Percentiles rank a stretch among this genome's conserved stretches.
Conservation (phyloP, 2,113 vertebrate species). For the Paratilapia polleni region DNA sequence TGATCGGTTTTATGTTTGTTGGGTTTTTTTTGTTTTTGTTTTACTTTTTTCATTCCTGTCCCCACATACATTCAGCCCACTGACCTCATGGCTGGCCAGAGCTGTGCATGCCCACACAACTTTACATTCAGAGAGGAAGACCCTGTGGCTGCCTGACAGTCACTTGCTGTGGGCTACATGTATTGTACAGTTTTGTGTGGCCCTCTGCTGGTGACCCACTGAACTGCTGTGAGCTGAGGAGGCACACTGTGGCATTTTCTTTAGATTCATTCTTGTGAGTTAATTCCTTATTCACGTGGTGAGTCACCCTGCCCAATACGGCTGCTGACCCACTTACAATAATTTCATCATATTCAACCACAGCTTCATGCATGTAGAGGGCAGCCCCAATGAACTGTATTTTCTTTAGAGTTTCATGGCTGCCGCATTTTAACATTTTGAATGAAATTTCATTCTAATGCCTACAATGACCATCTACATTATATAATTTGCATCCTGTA, state of each 20-base stretch:
- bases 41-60: too few species aligned
- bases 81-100: neutral
- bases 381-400: neutral
- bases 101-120: neutral
- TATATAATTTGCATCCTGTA: neutral
- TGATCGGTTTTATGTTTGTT: too few species aligned
- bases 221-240: neutral
- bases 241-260: neutral
- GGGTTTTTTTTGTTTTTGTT: too few species aligned
- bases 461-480: too few species aligned
- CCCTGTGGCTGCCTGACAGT: neutral
- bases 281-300: neutral
- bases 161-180: neutral
- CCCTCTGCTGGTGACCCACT: conserved; percentile 55
- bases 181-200: neutral
- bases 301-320: neutral
- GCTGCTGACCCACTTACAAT: neutral
- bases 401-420: neutral
- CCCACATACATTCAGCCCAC: neutral
- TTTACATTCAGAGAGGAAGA: conserved; percentile 12
- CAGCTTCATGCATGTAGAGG: neutral
- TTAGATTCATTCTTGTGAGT: neutral
- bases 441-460: too few species aligned
- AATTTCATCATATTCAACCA: neutral
- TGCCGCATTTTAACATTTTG: neutral